Conservation (phyloP, 64 coral and sea anemone species). For the Orbicella faveolata region DNA sequence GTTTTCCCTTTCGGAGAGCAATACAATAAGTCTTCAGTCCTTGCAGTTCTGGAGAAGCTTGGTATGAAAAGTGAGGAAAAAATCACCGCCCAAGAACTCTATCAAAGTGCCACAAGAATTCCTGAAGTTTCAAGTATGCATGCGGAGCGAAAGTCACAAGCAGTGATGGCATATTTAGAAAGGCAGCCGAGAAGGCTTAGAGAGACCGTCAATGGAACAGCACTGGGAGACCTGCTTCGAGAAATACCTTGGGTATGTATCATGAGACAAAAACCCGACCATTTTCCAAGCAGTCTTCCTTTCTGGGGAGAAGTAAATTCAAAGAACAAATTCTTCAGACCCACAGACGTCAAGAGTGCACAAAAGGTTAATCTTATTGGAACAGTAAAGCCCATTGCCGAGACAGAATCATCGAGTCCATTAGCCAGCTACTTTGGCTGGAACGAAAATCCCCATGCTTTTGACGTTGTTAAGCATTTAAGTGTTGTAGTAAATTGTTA, state of each 20-base stretch:
- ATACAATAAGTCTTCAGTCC: background rate
- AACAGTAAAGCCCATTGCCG: slow-evolving; percentile 34
- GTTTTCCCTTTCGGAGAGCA: background rate
- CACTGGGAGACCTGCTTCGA: slow-evolving; percentile 14
- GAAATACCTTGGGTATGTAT: slow-evolving; percentile 45
- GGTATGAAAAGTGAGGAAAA: background rate
- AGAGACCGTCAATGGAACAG: background rate
- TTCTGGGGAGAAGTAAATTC: background rate
- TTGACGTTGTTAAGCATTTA: slow-evolving; percentile 60
- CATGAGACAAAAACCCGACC: slow-evolving; percentile 31
- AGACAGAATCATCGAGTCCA: background rate
- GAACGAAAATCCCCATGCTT: slow-evolving; percentile 30
- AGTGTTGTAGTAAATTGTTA: slow-evolving; percentile 43
- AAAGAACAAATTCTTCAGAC: background rate
- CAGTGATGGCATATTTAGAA: too few species aligned
- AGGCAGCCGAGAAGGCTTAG: too few species aligned
- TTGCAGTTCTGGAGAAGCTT: background rate
- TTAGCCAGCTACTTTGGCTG: slow-evolving; percentile 60
- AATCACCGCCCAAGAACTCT: slow-evolving; percentile 45
- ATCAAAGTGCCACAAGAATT: slow-evolving; percentile 36
- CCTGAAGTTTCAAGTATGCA: background rate
- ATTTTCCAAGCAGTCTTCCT: slow-evolving; percentile 58
- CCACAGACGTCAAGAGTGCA: slow-evolving; percentile 10
- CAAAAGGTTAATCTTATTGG: slow-evolving; percentile 53
- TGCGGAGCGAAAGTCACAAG: too few species aligned